Base-by-base conservation (phyloP, 2,797 vertebrate species). In the Philypnodon macrostomus region DNA sequence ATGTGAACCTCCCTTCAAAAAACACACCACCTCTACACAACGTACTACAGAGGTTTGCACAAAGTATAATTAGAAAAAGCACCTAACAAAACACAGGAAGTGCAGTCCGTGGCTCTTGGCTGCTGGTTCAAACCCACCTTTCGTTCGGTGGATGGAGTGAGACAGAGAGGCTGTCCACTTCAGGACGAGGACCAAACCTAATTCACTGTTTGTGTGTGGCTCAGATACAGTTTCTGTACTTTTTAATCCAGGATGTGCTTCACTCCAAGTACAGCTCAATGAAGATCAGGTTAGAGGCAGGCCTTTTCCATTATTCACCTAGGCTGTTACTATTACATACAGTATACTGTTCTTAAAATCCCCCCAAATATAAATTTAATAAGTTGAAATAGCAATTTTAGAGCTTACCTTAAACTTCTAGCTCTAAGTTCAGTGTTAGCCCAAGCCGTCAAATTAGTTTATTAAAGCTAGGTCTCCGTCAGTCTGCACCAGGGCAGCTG, bases 81-180 rank as follows among this genome's bases (percentile, higher is more conserved):
- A 77, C 70, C 72, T 77, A 78, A 81, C 56, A 86, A 84, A 81
- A 81, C 73, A 83, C 60, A 81, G 82, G 80, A 85, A 83, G 80
- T 73, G 63, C 70, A 75, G 70, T 49, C 67, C 66, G 72, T 76
- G 63, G 62, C 58, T 75, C 55, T 76, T 84, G 81, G 75, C 81
- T 76, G 68, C 68, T 51, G 46, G 58, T 70, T 78, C 73, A 75
- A 69, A 69, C 63, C 60, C 61, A 73, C 64, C 46, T 67, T 70
- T 77, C 32, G 34, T 76, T 74, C 53, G 62, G 49, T 61, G 51
- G 23, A 53, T 46, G 63, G 32, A 41, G 58, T 67, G 47, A 74
- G 65, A 73, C 57, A 39, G 65, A 72, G 61, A 66, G 57, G 57
- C 53, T 47, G 54, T 26, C 42, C 45, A 49, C 41, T 79, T 24